Evolutionary conservation across 2,797 vertebrate species (phyloP).

Genomic region (Selene dorsalis): DNA sequence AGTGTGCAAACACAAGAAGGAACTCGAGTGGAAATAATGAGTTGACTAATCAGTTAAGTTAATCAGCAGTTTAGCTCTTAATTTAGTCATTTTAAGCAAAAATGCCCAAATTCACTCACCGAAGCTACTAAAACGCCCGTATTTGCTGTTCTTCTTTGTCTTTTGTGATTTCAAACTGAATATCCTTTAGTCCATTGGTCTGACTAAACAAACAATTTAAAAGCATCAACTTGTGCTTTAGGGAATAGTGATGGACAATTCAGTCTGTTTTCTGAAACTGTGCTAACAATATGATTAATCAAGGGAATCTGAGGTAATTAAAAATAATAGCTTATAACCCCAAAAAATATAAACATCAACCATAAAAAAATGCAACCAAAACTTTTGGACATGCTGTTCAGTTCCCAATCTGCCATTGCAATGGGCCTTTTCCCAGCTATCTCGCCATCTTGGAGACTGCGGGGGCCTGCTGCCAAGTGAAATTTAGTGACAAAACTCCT

Average conservation of each 20-base stretch:
- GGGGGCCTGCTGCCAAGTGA: conserved; percentile 3
- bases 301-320: neutral
- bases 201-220: neutral
- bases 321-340: neutral
- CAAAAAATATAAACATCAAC: neutral
- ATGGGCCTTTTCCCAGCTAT: neutral
- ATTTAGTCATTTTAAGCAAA: neutral
- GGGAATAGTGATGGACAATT: neutral
- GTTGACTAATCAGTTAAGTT: neutral
- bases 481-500: conserved; percentile 19
- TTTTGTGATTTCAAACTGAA: neutral
- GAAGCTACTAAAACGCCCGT: neutral
- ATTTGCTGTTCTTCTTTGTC: neutral
- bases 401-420: neutral
- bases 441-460: conserved; percentile 5
- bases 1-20: neutral
- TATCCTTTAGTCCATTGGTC: neutral
- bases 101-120: neutral
- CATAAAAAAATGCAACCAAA: neutral
- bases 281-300: neutral
- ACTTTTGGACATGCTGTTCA: neutral
- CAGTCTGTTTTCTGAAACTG: neutral
- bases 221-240: neutral
- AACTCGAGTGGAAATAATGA: neutral
- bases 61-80: neutral